Base-by-base conservation (phyloP, 2,113 vertebrate genomes). In the Fregetta grallaria region DNA sequence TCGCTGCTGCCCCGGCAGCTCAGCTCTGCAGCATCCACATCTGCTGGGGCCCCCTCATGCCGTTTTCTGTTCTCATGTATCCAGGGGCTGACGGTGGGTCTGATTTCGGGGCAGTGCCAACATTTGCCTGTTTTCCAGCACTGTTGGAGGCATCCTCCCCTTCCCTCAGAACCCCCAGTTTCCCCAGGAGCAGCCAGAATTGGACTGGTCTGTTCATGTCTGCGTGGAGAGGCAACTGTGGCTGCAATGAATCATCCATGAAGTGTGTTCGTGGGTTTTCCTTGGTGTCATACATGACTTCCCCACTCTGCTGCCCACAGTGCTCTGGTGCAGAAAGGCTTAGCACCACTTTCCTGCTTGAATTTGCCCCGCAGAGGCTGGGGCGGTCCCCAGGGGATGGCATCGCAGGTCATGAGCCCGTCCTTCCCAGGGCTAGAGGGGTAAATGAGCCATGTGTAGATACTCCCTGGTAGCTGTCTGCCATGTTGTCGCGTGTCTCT, bases 371-470 rank as follows among this genome's bases (percentile, higher is more conserved):
- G 3, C 73, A 50, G 72, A 66, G 56, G 12, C 67, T 9, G 30
- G 21, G 38, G 32, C 9, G 15, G 65, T 70, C 21, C 22, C 21
- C 0, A 0, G 27, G 30, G 55, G 56, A 47, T 30, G 26, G 74
- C 38, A 34, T 52, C 3, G 1, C 52, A 68, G 62, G 62, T 61
- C 0, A 1, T 23, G 47, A 90, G 15, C 56, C 32, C 8, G 2
- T 86, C 68, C n/a, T 92, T 89, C 38, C 25, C 29, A n/a, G 70
- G 44, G 34, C 85, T 61, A 26, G 62, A 75, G 74, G 44, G 23
- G 27, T 82, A 34, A 72, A 59, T 85, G 52, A 68, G 27, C 53
- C 7, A 1, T 3, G 0, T 78, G 71, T 56, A 52, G 71, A 25
- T 92, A 22, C 47, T 75, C 74, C 34, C 45, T 70, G 36, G 50